Base-by-base conservation (phyloP, 2,888 invertebrate species). In the Epistrophe eligans region DNA sequence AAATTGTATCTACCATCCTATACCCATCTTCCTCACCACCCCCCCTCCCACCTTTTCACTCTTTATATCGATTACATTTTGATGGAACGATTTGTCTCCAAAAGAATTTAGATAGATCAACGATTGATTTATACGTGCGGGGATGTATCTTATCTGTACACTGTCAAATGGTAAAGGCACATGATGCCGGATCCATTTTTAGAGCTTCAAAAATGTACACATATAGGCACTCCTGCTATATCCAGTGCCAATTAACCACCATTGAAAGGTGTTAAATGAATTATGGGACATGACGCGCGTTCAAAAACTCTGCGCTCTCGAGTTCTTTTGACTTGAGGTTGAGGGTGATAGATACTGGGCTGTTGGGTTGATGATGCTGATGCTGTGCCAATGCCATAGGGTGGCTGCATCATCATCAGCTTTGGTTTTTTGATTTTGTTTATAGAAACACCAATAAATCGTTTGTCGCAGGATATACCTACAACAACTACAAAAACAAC, bases 241-340 rank as follows among this genome's bases (percentile, higher is more conserved):
- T 73, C 48, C 87, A 87, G 50, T 57, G 66, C 87, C 83, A 83
- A 82, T 83, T 83, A 87, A 83, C 87, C 87, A 67, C 87, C 67
- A 87, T 79, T 79, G 79, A 83, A 83, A 76, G 83, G 87, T 83
- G 87, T 87, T 83, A 87, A 87, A 87, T 87, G 83, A 87, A 72
- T 83, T 83, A 87, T 87, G 83, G 83, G 70, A 72, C 58, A 79
- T 79, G 79, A 74, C 77, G 85, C 24, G 77, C 79, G 77, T 43
- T 71, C 38, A 55, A 64, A 60, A 55, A 35, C 43, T 45, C 48
- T 72, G 28, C 71, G 28, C 55, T 55, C 62, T 55, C 79, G 28
- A 60, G 35, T 45, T 58, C 48, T 66, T 58, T 58, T 50, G 8
- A 10, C 66, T 64, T 19, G 13, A 74, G 66, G 73, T 58, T 79